Base-by-base conservation (phyloP, 1,140 invertebrate genomes). In the silkworm (Bombyx mori) region DNA sequence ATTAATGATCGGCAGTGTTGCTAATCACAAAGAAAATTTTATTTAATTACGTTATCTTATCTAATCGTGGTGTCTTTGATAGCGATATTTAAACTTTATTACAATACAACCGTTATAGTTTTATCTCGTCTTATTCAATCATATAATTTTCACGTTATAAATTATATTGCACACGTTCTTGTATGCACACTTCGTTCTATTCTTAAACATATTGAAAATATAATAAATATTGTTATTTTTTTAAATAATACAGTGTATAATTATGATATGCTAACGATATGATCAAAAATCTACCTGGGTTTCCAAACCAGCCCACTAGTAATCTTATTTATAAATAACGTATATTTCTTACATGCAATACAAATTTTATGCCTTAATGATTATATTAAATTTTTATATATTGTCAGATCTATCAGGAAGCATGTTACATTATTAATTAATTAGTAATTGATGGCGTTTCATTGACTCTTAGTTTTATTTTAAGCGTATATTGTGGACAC, bases 331-430 rank as follows among this genome's bases (percentile, higher is more conserved):
- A 60, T 67, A 69, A 72, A 73, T 61, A 61, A 35, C 2, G 26
- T 35, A 35, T 35, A 47, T 47, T 49, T 26, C 68, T 77, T 77
- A 68, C 78, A 82, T 86, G 81, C 81, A 78, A 73, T 77, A 74
- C 63, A 78, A 71, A 35, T 71, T 69, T 62, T 73, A 79, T 71
- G 66, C 55, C 74, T 79, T 82, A 75, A 54, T 69, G 79, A 51
- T 47, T 47, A 47, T 79, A 80, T 78, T 71, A 61, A 83, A 82
- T 80, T 73, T 58, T 73, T 67, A 77, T 56, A 82, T 86, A 86
- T 86, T 86, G 83, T 86, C 83, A 80, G 68, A 79, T 84, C 81
- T 86, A 84, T 84, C 75, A 86, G 83, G 83, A 86, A 86, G 83
- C 83, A 82, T 84, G 71, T 77, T 79, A 68, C 77, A 75, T 81